These are phyloP conservation scores for Petroica traversi DNA, from an alignment of 2,113 vertebrate species.

Conservation along the genomic window DNA sequence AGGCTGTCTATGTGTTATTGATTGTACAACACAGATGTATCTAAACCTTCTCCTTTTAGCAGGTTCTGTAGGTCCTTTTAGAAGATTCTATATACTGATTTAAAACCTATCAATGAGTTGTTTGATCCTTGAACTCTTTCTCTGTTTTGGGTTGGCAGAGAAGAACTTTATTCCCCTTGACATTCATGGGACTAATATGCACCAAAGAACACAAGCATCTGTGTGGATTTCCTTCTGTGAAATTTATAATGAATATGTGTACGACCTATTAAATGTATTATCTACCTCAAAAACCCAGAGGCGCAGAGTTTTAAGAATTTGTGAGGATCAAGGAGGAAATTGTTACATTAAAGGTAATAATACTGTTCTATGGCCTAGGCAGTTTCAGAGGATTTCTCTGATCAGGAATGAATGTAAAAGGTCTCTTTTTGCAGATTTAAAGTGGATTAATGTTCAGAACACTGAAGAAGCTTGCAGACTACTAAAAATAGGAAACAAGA, in stretches of 20 bases:
- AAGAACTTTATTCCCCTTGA: not conserved
- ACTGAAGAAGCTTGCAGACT: conserved; percentile 81
- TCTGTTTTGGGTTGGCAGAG: conserved; percentile 17
- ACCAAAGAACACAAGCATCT: conserved; percentile 65
- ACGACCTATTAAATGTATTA: conserved; percentile 78
- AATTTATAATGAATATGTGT: conserved; percentile 89
- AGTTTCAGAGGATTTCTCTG: not conserved
- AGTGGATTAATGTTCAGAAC: conserved; percentile 83
- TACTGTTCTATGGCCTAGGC: not conserved
- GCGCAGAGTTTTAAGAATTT: conserved; percentile 79
- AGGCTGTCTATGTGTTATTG: not conserved
- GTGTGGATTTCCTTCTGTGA: conserved; percentile 90
- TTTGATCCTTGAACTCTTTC: not conserved
- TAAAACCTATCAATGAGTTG: not conserved
- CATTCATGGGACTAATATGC: not conserved
- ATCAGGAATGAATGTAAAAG: not conserved
- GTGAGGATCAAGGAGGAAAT: conserved; percentile 84
- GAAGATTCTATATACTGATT: not conserved
- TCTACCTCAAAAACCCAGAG: conserved; percentile 75
- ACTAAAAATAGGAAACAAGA: conserved; percentile 85
- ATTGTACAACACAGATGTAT: not conserved
- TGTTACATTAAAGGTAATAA: conserved; percentile 84
- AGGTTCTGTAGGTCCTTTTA: not conserved
- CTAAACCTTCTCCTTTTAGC: not conserved
- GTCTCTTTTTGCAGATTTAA: conserved; percentile 75